Evolutionary conservation across 2,888 invertebrate species (phyloP), one percentile per base, ranked within the genome.

Genomic region (Biston betularia): DNA sequence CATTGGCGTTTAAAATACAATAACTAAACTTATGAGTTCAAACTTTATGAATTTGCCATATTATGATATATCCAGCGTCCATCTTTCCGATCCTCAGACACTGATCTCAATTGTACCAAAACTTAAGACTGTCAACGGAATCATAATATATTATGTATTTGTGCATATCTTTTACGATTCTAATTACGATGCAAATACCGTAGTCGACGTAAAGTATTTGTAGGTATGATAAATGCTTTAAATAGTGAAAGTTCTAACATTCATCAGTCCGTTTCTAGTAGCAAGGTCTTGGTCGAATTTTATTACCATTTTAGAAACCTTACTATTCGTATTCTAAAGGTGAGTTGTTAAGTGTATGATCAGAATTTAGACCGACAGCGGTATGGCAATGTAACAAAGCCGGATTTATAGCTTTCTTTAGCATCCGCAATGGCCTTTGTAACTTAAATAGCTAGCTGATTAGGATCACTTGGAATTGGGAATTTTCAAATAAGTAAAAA

Each of bases 221-320:
- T 45, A 45, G 35, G 38, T 33, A 55, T 45, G 24, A 24, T 24
- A 24, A 24, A 24, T 24, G 24, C 24, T 24, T 40, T 45, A 57
- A 57, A n/a, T 38, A 45, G 63, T 55, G 67, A 68, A 68, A 68
- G 67, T 59, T 40, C 52, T 58, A 35, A 56, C 55, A 52, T 50
- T 56, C 49, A 38, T 57, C 40, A 58, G 38, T 38, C 6, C 54
- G 38, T 61, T 61, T 48, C 61, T 12, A 65, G 56, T 40, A 35
- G 59, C 63, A 68, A 60, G 67, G 67, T 63, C 67, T 56, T 38
- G 49, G 45, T 61, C 12, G 40, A 63, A 55, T 56, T 68, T 55
- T 68, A 68, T 63, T 63, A 50, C 63, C 59, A 34, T 58, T 54
- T 59, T 68, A 45, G 59, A 63, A 67, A 68, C 54, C 49, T 60